Conservation (phyloP, 2,888 invertebrate species). For the Plagodis pulveraria region DNA sequence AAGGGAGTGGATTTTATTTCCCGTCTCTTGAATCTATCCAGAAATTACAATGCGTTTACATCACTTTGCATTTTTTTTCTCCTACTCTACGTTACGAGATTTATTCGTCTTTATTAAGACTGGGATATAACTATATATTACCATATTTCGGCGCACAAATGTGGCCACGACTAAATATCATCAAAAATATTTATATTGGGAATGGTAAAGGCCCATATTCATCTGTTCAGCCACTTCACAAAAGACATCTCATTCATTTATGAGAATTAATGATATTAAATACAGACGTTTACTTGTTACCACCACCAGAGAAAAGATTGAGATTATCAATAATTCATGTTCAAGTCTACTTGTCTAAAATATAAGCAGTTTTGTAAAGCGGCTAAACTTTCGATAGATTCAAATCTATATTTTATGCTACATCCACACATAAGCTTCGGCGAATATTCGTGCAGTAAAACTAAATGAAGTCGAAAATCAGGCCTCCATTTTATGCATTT, state of each 20-base stretch:
- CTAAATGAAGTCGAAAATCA: too few relatives aligned
- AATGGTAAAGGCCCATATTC: not conserved
- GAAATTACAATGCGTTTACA: constrained; percentile 7
- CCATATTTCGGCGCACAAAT: constrained; percentile 4
- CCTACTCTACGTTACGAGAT: constrained; percentile 15
- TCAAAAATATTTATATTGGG: constrained; percentile 15
- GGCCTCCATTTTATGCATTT: too few relatives aligned
- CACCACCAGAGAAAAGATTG: constrained; percentile 5
- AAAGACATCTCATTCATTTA: constrained; percentile 1
- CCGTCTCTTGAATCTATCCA: too few relatives aligned
- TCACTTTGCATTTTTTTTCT: constrained; percentile 4
- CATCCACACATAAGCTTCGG: not conserved
- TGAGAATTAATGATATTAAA: not conserved
- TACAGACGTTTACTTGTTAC: constrained; percentile 1
- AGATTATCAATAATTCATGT: not conserved
- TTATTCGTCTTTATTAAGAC: not conserved
- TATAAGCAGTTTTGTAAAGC: constrained; percentile 20
- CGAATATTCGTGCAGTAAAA: not conserved
- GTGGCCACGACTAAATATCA: constrained; percentile 13
- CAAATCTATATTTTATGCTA: not conserved
- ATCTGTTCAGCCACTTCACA: constrained; percentile 26
- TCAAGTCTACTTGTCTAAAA: not conserved
- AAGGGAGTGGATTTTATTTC: too few relatives aligned
- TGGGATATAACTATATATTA: constrained; percentile 5
- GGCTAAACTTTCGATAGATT: constrained; percentile 13